Percentiles rank a stretch among this genome's conserved stretches.
phyloP scores from a whole-genome alignment of 1,140 invertebrate genomes.

The Phenacoccus solenopsis region DNA sequence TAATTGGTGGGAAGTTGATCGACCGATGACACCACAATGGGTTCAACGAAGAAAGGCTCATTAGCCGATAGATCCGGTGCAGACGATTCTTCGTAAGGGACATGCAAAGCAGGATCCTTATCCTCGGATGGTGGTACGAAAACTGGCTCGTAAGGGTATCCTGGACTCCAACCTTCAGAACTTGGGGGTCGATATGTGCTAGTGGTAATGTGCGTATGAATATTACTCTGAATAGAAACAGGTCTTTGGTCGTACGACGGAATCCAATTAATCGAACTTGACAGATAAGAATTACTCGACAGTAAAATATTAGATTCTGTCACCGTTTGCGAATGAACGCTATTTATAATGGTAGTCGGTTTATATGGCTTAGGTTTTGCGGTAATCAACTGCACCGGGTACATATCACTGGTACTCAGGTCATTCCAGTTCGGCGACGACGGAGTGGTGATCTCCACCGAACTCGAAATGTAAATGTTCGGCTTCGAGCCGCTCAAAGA shows the following conservation, averaged over 20 bases:
- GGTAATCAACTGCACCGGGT: background rate
- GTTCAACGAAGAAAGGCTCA: constrained; percentile 1
- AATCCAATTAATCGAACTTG: background rate
- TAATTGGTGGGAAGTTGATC: constrained; percentile 7
- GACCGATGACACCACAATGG: background rate
- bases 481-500: background rate
- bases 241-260: background rate
- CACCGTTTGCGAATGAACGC: background rate
- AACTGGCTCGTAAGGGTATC: background rate
- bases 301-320: background rate
- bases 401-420: background rate
- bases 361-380: background rate
- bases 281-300: background rate
- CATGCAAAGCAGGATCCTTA: background rate
- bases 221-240: background rate
- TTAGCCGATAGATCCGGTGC: background rate
- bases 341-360: constrained; percentile 4
- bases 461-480: background rate
- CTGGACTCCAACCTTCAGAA: no score
- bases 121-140: background rate
- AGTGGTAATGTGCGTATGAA: background rate
- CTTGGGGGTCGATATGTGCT: background rate
- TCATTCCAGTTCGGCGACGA: background rate
- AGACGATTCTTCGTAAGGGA: background rate
- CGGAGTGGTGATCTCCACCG: background rate